Evolutionary conservation across 2,888 invertebrate genomes (phyloP), one percentile per base, ranked within the genome.

Genomic region (Drosophila pegasa): DNA sequence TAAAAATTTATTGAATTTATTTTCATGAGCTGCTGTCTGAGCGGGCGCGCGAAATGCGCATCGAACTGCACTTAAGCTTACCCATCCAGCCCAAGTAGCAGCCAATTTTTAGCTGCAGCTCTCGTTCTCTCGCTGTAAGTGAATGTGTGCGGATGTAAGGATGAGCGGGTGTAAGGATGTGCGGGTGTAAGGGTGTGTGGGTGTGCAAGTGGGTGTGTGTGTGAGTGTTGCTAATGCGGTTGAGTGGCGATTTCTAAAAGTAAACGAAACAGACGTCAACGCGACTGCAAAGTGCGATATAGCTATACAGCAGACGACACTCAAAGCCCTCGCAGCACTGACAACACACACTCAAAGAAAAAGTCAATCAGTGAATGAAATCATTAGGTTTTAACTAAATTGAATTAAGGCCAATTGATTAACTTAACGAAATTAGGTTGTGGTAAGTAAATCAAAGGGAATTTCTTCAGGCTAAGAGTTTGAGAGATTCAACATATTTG

Each of bases 1-100:
- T 83, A 87, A 83, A 83, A 71, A 83, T 83, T 67, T 81, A 83
- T 83, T 72, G 87, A 84, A 87, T 83, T 84, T 87, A 84, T 83
- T 84, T 83, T 71, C 74, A 68, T 72, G 61, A 50, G 35, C 45
- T 41, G 45, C 51, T 43, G 41, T 64, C 64, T 51, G 48, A 59
- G 47, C 43, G 74, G 74, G 60, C 35, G 50, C 38, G 31, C 68
- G 58, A 70, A 72, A 51, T 48, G 31, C 70, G 60, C 62, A 56
- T 63, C 41, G 69, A 59, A 56, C 31, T 79, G 87, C 87, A 83
- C 87, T 83, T 83, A 84, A 83, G 84, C 79, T 79, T 75, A 79
- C 63, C 63, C 27, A 56, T 27, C 33, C 31, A 65, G 56, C 52
- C 73, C 41, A 22, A 43, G 58, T 35, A 9, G 43, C 55, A 48